Evolutionary conservation across 2,888 invertebrate species (phyloP), one percentile per base, ranked within the genome.

Genomic region (Crossocerus cetratus): DNA sequence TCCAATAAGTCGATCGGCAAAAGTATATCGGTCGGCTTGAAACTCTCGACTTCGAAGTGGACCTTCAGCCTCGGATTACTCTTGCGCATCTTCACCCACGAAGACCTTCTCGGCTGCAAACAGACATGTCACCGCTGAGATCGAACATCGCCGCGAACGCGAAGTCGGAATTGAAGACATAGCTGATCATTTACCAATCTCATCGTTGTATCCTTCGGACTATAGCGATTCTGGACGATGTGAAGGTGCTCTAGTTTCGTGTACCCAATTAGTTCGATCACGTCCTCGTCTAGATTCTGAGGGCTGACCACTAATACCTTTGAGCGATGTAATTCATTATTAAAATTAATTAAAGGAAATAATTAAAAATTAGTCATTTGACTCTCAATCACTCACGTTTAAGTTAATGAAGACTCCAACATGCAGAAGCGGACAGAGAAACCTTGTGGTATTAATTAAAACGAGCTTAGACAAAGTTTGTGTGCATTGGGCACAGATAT

Each of bases 331-430:
- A 23, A 23, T 23, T 3, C 23, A 23, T 23, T 23, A 23, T 23
- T 23, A 43, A 45, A 57, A n/a, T n/a, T 43, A 14, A 62, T 14
- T 11, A 18, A 42, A 73, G 1, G 2, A 1, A 21, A 16, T 44
- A 8, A n/a, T n/a, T n/a, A 2, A 13, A 20, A 42, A 20, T 2
- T 14, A 56, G 57, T 53, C n/a, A n/a, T n/a, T n/a, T n/a, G n/a
- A n/a, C 5, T 32, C 20, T n/a, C 20, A 13, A 53, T 16, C 1
- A 83, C 85, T 87, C 89, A 94, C 94, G 85, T 93, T 91, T 66
- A 97, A 92, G 87, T 95, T 95, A 22, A 95, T 87, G 87, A 97
- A 96, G 32, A 95, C 93, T 0, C 95, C 95, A 23, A 94, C 93
- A 84, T 96, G 95, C 73, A 96, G 90, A 20, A 96, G 91, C 42